Base-by-base conservation (phyloP, 2,113 vertebrate genomes). In the Hippocampus guttulatus region DNA sequence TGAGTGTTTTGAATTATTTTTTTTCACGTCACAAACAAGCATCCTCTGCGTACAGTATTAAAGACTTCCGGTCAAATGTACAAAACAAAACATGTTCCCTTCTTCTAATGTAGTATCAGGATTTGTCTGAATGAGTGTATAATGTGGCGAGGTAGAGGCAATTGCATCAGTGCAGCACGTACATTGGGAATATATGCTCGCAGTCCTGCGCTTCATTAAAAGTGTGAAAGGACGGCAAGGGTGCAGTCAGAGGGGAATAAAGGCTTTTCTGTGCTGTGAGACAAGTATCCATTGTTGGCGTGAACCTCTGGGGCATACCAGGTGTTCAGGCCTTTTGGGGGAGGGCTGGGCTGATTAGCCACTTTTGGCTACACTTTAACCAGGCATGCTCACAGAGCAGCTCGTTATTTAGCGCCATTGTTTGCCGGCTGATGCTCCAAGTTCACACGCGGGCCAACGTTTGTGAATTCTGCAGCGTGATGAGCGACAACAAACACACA, bases 271-370 rank as follows among this genome's bases (percentile, higher is more conserved):
- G 86, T 91, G 78, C 81, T 70, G 82, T 68, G 76, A 68, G 70
- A 90, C 87, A 89, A 87, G 76, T 78, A 72, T 70, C 75, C 85
- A 90, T 90, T 91, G 87, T 91, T 86, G 77, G 67, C 70, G 64
- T 43, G 72, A 81, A 83, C 79, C 85, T 83, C 72, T 57, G 69
- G 82, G 87, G 84, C 80, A 84, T 80, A 86, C 89, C 89, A 88
- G 89, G 88, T 91, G 86, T 85, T 84, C 82, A 77, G 84, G 82
- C 77, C 79, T 78, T 75, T 75, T 72, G 83, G 75, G 51, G 63
- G 77, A 81, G 82, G 80, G 70, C 74, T n/a, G 52, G 74, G 74
- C 73, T 73, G 49, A 58, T 52, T 49, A 61, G 68, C 72, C 49
- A 78, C 75, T 71, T 78, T 79, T 2, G 1, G 84, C 75, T 88